phyloP scores from a whole-genome alignment of 2,888 invertebrate species.

The Melanophora roralis region DNA sequence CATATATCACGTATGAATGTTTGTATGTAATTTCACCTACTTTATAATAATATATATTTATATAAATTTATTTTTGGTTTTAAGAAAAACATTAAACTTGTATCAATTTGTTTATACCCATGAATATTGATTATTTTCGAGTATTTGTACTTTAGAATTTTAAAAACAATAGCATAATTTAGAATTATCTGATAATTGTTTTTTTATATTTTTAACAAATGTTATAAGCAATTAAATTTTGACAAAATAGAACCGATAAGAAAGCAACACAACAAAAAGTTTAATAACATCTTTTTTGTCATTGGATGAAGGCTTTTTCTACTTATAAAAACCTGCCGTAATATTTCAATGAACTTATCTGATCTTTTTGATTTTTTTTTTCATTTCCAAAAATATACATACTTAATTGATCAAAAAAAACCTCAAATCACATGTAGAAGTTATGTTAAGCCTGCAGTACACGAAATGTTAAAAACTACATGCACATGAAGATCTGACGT shows the following conservation, averaged over 20 bases:
- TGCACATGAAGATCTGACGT: too few species aligned
- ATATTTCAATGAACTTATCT: not conserved
- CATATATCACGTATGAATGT: too few species aligned
- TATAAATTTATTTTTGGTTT: too few species aligned
- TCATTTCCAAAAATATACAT: not conserved
- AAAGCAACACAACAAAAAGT: not conserved
- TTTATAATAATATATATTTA: too few species aligned
- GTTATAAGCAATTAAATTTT: not conserved
- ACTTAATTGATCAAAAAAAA: not conserved
- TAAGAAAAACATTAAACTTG: too few species aligned
- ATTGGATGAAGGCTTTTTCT: slow-evolving; percentile 9
- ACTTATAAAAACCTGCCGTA: too few species aligned
- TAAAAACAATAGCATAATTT: not conserved
- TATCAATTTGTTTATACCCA: too few species aligned
- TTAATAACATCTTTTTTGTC: not conserved
- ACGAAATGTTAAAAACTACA: too few species aligned
- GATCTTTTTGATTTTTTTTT: not conserved
- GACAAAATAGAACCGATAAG: slow-evolving; percentile 8
- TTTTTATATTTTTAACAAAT: not conserved
- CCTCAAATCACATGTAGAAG: too few species aligned
- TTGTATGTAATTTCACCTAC: too few species aligned
- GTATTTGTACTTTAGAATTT: not conserved
- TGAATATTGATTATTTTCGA: too few species aligned
- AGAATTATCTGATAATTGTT: not conserved
- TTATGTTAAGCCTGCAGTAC: too few species aligned